Evolutionary conservation across 2,888 invertebrate genomes (phyloP).

Genomic region (Spisula solida): DNA sequence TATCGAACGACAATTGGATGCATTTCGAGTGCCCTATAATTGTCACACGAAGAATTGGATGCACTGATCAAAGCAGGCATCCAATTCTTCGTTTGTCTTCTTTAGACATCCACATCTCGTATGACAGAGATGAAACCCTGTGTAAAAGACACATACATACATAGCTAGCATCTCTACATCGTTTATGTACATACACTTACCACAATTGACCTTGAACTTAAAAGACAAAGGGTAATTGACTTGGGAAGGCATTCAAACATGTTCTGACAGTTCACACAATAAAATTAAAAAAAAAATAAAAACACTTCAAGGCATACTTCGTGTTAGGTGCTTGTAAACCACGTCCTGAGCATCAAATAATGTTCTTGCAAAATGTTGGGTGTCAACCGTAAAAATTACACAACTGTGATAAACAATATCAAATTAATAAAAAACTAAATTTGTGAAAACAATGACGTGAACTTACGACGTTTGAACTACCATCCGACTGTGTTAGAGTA

Average conservation of each 20-base stretch:
- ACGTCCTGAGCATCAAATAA: neutral
- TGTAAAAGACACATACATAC: too few relatives aligned
- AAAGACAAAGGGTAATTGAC: neutral
- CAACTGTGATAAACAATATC: constrained; percentile 22
- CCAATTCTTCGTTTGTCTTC: too few relatives aligned
- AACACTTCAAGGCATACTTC: constrained; percentile 5
- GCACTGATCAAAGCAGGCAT: too few relatives aligned
- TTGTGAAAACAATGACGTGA: constrained; percentile 30
- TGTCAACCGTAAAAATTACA: constrained; percentile 16
- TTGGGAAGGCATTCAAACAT: constrained; percentile 10
- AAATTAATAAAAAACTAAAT: constrained; percentile 23
- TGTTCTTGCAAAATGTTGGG: constrained; percentile 7
- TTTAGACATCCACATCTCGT: too few relatives aligned
- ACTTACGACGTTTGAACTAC: constrained; percentile 56
- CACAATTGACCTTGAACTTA: neutral
- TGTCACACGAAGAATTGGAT: too few relatives aligned
- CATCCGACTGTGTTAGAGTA: constrained; percentile 48
- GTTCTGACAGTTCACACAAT: constrained; percentile 12
- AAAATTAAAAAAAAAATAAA: constrained; percentile 3
- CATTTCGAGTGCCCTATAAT: too few relatives aligned
- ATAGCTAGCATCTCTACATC: too few relatives aligned
- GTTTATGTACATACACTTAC: too few relatives aligned
- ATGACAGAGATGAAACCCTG: too few relatives aligned
- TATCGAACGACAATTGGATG: too few relatives aligned
- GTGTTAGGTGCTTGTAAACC: neutral